Conservation (phyloP, 2,888 invertebrate species). For the Athrips mouffetella region DNA sequence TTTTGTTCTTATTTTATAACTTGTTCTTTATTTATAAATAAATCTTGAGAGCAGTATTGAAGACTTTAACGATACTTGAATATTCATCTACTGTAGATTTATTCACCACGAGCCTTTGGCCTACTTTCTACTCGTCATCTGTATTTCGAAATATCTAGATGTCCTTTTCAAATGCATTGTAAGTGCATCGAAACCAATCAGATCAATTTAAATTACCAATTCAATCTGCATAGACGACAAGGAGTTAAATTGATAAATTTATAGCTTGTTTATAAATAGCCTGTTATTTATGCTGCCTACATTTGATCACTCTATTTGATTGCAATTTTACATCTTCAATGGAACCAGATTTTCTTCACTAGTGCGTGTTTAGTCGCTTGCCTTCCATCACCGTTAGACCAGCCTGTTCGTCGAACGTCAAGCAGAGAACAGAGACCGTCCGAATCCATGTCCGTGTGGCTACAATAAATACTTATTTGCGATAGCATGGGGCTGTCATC, state of each 20-base stretch:
- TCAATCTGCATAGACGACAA: background rate
- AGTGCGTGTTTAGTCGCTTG: too few relatives aligned
- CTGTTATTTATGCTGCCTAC: background rate
- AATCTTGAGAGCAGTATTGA: background rate
- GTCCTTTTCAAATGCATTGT: constrained; percentile 7
- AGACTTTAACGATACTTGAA: background rate
- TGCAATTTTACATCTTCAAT: too few relatives aligned
- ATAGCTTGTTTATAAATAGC: background rate
- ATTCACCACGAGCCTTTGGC: background rate
- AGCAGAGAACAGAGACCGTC: background rate
- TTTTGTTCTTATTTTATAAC: background rate
- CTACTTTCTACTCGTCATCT: constrained; percentile 6
- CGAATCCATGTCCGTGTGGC: constrained; percentile 41
- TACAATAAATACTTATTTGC: constrained; percentile 73
- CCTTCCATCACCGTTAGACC: background rate
- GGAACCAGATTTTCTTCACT: too few relatives aligned
- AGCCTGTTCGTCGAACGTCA: background rate
- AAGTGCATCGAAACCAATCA: constrained; percentile 4
- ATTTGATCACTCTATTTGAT: too few relatives aligned
- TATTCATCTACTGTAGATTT: background rate
- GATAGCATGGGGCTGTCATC: constrained; percentile 69
- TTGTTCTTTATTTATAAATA: background rate
- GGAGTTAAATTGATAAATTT: background rate
- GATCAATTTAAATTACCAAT: background rate
- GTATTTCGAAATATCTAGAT: background rate